Percentiles rank a stretch among this genome's conserved stretches.
Conservation (phyloP, 2,888 invertebrate species). For the Vesta saturnalis region DNA sequence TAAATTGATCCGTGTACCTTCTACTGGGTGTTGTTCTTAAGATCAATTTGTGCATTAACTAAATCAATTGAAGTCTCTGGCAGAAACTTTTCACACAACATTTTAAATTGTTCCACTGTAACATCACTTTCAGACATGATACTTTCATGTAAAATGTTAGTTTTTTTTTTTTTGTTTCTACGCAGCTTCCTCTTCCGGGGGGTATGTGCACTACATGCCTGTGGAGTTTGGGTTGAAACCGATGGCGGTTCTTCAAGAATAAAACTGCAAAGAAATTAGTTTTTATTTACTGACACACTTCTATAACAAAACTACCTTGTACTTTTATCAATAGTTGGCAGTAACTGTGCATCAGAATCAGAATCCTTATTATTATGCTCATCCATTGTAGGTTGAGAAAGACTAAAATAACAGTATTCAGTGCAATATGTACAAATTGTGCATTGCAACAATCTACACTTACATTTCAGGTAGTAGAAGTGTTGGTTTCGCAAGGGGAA, state of each 20-base stretch:
- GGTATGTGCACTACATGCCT: neutral
- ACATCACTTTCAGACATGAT: neutral
- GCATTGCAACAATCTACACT: neutral
- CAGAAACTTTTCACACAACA: constrained; percentile 6
- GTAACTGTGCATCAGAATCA: no score
- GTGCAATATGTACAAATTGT: no score
- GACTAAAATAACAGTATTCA: neutral
- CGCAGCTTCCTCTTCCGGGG: neutral
- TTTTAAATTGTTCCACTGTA: neutral
- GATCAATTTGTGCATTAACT: constrained; percentile 4
- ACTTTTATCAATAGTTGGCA: no score
- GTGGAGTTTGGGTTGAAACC: neutral
- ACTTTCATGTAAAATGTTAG: no score
- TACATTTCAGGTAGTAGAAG: constrained; percentile 2
- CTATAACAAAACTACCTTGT: neutral
- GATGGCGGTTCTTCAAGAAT: neutral
- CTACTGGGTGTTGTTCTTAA: neutral
- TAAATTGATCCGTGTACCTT: constrained; percentile 20
- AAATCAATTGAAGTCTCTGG: neutral
- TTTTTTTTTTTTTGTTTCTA: neutral
- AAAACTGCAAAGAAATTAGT: neutral
- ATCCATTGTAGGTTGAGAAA: no score
- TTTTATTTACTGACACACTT: neutral
- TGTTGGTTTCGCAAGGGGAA: constrained; percentile 4
- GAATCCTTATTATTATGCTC: no score